A percentile compares a stretch with the other conserved stretches of the same genome.
Conservation (phyloP, 2,888 invertebrate species). For the Liodrosophila aerea region DNA sequence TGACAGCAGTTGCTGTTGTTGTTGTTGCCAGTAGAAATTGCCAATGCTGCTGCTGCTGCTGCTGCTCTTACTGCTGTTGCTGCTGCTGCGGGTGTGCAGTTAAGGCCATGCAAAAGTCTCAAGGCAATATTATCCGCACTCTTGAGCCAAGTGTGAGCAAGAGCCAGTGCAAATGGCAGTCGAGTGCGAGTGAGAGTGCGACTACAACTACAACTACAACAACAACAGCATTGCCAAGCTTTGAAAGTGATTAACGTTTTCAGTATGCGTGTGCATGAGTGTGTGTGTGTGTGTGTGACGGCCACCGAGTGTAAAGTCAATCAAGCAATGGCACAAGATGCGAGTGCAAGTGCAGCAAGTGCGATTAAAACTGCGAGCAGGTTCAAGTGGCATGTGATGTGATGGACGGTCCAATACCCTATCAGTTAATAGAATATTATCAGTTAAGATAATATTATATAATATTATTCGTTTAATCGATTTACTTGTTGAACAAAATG, state of each 20-base stretch:
- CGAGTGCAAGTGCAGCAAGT: too few relatives aligned
- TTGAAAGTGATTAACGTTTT: conserved; percentile 72
- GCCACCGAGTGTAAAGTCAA: conserved; percentile 61
- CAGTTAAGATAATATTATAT: too few relatives aligned
- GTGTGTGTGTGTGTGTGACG: too few relatives aligned
- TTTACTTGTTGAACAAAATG: too few relatives aligned
- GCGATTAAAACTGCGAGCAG: too few relatives aligned
- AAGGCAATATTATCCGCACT: conserved; percentile 46
- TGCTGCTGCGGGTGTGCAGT: conserved; percentile 51
- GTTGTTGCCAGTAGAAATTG: conserved; percentile 19
- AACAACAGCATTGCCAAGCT: conserved; percentile 24
- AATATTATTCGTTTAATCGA: too few relatives aligned
- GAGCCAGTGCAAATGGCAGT: neutral
- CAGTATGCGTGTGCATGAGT: conserved; percentile 18
- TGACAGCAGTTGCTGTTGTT: conserved; percentile 30
- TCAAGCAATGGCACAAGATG: too few relatives aligned
- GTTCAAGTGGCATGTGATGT: too few relatives aligned
- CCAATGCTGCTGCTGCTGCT: neutral
- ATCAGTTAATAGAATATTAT: too few relatives aligned
- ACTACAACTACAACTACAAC: conserved; percentile 8
- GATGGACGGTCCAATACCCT: too few relatives aligned
- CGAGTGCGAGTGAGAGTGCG: neutral
- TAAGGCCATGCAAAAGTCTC: conserved; percentile 51
- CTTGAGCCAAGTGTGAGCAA: conserved; percentile 12
- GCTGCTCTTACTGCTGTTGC: conserved; percentile 22